Evolutionary conservation across 2,113 vertebrate species (phyloP).

Genomic region (Synodontis membranacea): DNA sequence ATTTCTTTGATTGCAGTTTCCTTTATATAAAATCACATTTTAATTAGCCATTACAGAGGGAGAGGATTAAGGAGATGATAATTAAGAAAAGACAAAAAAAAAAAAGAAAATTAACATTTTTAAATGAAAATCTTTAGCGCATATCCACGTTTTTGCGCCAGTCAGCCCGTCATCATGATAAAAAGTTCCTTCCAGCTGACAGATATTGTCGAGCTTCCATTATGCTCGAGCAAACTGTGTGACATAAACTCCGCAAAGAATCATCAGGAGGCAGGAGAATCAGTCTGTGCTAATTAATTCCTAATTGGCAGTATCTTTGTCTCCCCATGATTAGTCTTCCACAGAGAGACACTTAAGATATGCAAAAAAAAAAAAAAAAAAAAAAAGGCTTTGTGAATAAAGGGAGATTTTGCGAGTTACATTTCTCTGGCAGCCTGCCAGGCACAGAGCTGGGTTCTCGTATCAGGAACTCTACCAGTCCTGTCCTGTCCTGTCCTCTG

Average conservation of each 20-base stretch:
- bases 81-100: constrained; percentile 12
- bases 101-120: neutral
- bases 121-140: neutral
- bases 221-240: constrained; percentile 3
- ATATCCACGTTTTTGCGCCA: no score
- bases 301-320: constrained; percentile 47
- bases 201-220: neutral
- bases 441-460: neutral
- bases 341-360: constrained; percentile 16
- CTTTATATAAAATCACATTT: neutral
- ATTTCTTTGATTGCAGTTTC: neutral
- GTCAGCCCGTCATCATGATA: neutral
- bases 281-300: constrained; percentile 27
- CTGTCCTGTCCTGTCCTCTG: constrained; percentile 55
- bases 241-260: constrained; percentile 29
- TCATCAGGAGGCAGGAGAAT: constrained; percentile 11
- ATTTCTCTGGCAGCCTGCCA: constrained; percentile 62
- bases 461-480: constrained; percentile 67
- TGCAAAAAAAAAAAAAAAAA: no score
- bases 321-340: constrained; percentile 19
- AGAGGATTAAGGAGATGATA: neutral
- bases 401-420: constrained; percentile 60
- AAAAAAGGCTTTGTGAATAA: constrained; percentile 34
- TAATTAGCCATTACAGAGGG: neutral
- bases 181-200: neutral